Evolutionary conservation across 23 tunicate species (phyloP).

Genomic region (Halocynthia roretzi): DNA sequence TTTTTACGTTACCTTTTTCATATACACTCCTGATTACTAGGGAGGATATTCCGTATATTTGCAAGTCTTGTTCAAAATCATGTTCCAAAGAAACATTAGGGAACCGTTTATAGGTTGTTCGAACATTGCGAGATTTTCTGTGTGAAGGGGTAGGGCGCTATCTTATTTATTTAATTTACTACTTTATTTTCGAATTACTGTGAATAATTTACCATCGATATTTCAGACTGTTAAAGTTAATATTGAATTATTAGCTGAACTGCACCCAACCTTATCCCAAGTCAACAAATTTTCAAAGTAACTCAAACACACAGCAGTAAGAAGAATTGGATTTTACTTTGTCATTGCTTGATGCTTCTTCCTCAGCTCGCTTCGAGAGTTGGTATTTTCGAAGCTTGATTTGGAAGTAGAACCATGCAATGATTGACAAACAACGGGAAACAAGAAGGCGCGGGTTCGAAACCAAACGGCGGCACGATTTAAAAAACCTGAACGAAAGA

Average conservation of each 20-base stretch:
- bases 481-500: background rate
- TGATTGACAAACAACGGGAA: conserved; percentile 30
- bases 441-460: background rate
- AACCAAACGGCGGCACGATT: background rate
- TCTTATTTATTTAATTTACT: too few species aligned
- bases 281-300: background rate
- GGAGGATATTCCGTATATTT: too few species aligned
- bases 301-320: background rate
- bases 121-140: too few species aligned
- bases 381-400: conserved; percentile 38
- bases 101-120: too few species aligned
- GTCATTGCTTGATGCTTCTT: conserved; percentile 77
- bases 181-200: too few species aligned
- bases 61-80: background rate
- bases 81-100: background rate
- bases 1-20: too few species aligned
- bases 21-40: too few species aligned
- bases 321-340: background rate
- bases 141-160: too few species aligned
- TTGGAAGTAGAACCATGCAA: conserved; percentile 67
- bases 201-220: too few species aligned
- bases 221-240: too few species aligned
- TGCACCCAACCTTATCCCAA: too few species aligned
- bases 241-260: too few species aligned
- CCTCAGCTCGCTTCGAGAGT: conserved; percentile 87